phyloP scores from a whole-genome alignment of 2,113 vertebrate genomes.

The Malurus elegans region DNA sequence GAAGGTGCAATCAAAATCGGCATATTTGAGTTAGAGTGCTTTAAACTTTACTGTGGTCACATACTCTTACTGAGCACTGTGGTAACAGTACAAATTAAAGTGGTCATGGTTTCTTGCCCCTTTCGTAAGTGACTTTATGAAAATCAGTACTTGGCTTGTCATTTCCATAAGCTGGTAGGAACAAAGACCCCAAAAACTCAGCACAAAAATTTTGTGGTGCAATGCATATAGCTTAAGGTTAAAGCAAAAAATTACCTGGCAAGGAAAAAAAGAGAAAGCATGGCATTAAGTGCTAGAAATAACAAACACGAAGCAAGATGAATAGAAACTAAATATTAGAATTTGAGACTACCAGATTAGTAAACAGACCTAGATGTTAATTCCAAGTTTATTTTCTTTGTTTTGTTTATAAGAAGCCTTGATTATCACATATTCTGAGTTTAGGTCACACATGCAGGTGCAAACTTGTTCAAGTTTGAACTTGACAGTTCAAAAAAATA shows the following conservation, averaged over 20 bases:
- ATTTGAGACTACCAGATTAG: slow-evolving; percentile 12
- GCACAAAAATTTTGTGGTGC: background rate
- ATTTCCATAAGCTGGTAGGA: background rate
- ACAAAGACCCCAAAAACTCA: background rate
- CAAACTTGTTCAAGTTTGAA: background rate
- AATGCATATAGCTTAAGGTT: background rate
- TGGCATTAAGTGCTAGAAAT: background rate
- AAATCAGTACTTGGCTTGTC: background rate
- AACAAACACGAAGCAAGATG: slow-evolving; percentile 27
- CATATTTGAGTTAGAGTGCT: background rate
- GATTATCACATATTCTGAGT: background rate
- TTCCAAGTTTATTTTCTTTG: slow-evolving; percentile 16
- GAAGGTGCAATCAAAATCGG: background rate
- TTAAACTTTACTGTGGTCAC: background rate
- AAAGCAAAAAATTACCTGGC: slow-evolving; percentile 45
- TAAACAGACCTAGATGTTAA: slow-evolving; percentile 46
- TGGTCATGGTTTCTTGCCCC: background rate
- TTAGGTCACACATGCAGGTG: slow-evolving; percentile 1
- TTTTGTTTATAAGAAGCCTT: slow-evolving; percentile 13
- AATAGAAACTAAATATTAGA: slow-evolving; percentile 18
- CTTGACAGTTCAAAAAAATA: background rate
- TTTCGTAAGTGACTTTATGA: background rate
- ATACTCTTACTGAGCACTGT: background rate
- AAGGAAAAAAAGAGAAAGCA: background rate
- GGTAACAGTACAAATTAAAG: background rate